A percentile compares a stretch with the other conserved stretches of the same genome.
phyloP scores from a whole-genome alignment of 2,113 vertebrate species.

The Pithys albifrons region DNA sequence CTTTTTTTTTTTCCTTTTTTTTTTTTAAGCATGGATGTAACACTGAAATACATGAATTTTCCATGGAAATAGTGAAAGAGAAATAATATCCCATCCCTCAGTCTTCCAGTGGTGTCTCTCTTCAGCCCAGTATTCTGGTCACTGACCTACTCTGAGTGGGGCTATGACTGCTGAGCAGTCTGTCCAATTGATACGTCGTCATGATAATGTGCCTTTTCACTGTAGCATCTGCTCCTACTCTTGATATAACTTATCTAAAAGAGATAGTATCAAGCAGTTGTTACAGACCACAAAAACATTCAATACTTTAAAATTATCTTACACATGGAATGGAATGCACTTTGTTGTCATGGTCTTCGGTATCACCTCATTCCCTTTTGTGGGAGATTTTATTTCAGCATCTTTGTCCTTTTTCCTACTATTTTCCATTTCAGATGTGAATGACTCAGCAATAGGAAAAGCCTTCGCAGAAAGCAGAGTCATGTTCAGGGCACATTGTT shows the following conservation, averaged over 20 bases:
- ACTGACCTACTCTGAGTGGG: background rate
- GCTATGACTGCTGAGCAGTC: background rate
- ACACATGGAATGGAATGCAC: background rate
- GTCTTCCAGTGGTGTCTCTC: background rate
- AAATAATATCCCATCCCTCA: background rate
- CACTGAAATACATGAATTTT: background rate
- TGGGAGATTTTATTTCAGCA: background rate
- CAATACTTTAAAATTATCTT: background rate
- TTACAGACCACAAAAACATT: background rate
- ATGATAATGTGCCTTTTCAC: background rate
- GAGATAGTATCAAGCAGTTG: background rate
- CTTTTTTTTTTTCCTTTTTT: background rate
- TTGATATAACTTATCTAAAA: background rate
- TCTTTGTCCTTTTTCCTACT: background rate
- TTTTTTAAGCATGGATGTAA: background rate
- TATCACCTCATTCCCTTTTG: background rate
- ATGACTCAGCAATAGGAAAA: background rate
- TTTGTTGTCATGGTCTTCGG: accelerated
- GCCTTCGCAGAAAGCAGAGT: background rate
- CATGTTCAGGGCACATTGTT: background rate
- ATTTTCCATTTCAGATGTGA: background rate
- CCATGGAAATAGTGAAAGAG: background rate
- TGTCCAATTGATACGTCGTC: background rate
- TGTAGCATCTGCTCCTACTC: background rate
- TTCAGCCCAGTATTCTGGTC: background rate